These are phyloP conservation scores for Limanda limanda DNA, from an alignment of 2,113 vertebrate species.

Conservation along the genomic window DNA sequence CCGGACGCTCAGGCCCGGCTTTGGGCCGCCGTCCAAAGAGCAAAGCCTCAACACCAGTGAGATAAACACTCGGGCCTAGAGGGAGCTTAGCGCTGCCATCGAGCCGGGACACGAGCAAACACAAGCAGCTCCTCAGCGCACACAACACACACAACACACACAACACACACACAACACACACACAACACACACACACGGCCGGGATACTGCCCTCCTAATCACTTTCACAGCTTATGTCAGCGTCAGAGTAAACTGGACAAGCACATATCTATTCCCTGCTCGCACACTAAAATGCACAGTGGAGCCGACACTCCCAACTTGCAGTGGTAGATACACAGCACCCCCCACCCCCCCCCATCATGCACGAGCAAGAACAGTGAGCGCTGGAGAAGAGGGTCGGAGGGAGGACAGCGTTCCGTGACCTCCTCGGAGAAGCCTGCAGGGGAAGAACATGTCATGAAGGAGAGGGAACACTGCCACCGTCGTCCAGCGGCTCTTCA, in stretches of 20 bases:
- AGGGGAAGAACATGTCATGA: too few relatives aligned
- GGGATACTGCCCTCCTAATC: slow-evolving; percentile 50
- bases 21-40: slow-evolving; percentile 62
- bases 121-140: slow-evolving; percentile 1
- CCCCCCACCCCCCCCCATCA: background rate
- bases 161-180: background rate
- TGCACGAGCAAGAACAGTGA: background rate
- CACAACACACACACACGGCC: background rate
- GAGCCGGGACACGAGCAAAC: slow-evolving; percentile 42
- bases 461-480: too few relatives aligned
- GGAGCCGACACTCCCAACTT: background rate
- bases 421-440: too few relatives aligned
- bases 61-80: slow-evolving; percentile 61
- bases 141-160: background rate
- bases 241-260: slow-evolving; percentile 32
- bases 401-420: background rate
- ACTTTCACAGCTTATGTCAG: slow-evolving; percentile 51
- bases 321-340: background rate
- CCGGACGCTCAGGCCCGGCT: slow-evolving; percentile 41
- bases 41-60: slow-evolving; percentile 58
- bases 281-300: slow-evolving; percentile 14
- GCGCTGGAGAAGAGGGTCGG: background rate
- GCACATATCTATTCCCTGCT: slow-evolving; percentile 14
- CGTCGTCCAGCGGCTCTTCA: too few relatives aligned
- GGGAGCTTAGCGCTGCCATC: slow-evolving; percentile 60